These are phyloP conservation scores for Oryzias curvinotus DNA, from an alignment of 2,113 vertebrate genomes.

Conservation along the genomic window DNA sequence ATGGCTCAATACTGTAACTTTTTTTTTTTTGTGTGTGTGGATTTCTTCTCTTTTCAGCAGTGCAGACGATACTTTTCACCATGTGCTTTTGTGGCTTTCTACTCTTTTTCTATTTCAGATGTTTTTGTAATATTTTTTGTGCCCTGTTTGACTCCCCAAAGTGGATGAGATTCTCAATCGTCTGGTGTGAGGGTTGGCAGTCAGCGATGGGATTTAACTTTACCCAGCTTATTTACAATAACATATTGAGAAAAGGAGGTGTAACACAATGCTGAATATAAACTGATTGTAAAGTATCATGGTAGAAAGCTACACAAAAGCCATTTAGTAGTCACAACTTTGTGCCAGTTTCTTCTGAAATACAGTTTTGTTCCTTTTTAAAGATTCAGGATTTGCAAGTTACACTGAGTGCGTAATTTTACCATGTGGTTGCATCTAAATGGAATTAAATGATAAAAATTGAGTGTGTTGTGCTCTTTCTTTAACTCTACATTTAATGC, in stretches of 20 bases:
- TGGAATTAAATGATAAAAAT: constrained; percentile 76
- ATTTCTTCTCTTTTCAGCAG: constrained; percentile 72
- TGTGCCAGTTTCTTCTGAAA: constrained; percentile 55
- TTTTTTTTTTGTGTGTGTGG: constrained; percentile 38
- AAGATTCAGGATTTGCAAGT: constrained; percentile 49
- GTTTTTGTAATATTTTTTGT: constrained; percentile 49
- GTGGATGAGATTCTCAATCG: constrained; percentile 74
- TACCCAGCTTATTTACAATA: constrained; percentile 45
- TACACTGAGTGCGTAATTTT: constrained; percentile 71
- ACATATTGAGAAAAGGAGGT: constrained; percentile 43
- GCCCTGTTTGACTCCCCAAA: constrained; percentile 70
- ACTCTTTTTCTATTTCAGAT: constrained; percentile 69
- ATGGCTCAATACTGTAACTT: constrained; percentile 74
- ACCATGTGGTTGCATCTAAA: constrained; percentile 79
- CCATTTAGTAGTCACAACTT: constrained; percentile 48
- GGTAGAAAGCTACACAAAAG: constrained; percentile 42
- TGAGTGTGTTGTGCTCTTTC: constrained; percentile 22
- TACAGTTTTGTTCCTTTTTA: constrained; percentile 47
- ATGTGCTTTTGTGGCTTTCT: constrained; percentile 68
- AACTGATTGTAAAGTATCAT: constrained; percentile 43
- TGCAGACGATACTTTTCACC: constrained; percentile 65
- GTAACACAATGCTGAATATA: constrained; percentile 36
- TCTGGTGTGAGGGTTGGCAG: constrained; percentile 63
- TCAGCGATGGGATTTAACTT: constrained; percentile 69
- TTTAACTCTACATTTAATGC: not conserved